phyloP scores from a whole-genome alignment of 2,888 invertebrate genomes.

The Phytoseiulus persimilis region DNA sequence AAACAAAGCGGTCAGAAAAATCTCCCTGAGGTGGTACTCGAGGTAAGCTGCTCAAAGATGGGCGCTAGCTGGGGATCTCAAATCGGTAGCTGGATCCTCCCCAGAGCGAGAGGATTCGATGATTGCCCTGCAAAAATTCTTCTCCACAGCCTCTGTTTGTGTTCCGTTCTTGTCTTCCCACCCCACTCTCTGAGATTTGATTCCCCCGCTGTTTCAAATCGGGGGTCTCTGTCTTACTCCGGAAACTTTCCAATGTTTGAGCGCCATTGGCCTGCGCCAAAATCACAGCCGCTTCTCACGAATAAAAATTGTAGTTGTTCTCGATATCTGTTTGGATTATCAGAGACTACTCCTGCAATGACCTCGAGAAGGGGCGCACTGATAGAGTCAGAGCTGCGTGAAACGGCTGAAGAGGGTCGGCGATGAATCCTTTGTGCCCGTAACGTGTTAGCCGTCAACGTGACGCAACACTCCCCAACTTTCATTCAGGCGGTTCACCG shows the following conservation, averaged over 20 bases:
- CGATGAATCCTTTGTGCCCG: not conserved
- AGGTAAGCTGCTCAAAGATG: not conserved
- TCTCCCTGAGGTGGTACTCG: not conserved
- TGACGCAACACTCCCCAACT: not conserved
- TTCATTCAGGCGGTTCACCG: not conserved
- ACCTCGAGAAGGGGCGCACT: not conserved
- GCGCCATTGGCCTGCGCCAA: no score
- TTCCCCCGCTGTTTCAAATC: no score
- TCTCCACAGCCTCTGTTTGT: no score
- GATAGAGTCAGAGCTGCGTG: not conserved
- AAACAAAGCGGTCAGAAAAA: not conserved
- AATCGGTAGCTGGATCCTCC: not conserved
- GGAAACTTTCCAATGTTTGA: no score
- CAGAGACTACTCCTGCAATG: not conserved
- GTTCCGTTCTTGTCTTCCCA: no score
- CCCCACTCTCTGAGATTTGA: no score
- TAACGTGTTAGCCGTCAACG: not conserved
- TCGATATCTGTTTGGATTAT: not conserved
- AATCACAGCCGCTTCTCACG: no score
- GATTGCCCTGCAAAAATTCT: no score
- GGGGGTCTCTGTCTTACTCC: no score
- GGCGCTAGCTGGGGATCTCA: not conserved
- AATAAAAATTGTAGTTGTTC: not conserved
- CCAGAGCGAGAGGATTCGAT: not conserved
- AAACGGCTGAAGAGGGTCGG: not conserved